Base-by-base conservation (phyloP, 2,113 vertebrate genomes). In the Paracanthobrama guichenoti region DNA sequence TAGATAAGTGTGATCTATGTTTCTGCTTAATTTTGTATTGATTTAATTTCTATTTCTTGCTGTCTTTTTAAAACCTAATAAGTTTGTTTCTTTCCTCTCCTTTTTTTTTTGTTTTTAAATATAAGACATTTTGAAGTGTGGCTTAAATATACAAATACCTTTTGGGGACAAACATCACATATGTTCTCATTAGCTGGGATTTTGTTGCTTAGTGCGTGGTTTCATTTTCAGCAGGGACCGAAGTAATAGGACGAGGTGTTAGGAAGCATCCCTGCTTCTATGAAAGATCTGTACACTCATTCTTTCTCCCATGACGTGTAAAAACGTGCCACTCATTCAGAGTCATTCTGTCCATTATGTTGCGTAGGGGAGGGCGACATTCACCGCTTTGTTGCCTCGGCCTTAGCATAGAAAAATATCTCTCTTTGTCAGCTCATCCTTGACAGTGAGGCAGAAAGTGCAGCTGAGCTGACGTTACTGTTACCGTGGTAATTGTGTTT, bases 401-500 rank as follows among this genome's bases (percentile, higher is more conserved):
- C 64, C 50, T 28, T 20, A 67, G 62, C 48, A 42, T 24, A 28
- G 83, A 57, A 46, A 24, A 79, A 59, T 60, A n/a, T 80, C 84
- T 81, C 75, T 46, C n/a, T 82, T 71, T 79, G 74, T 85, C 84
- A 83, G 76, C 60, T 50, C 35, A 59, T 78, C 81, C 60, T 81
- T 86, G 77, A 77, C 46, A 82, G 44, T 39, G 78, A 82, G 26
- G 62, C 77, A 66, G 74, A 46, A 83, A 67, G 67, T 57, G 35
- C 60, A 66, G 78, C 85, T 75, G 24, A 77, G 74, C 86, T 87
- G 55, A 82, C 69, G 73, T 74, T 89, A 76, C 86, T 60, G 53
- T 88, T 84, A 73, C 86, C 73, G 60, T 86, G 77, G 81, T 89
- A 89, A 87, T 89, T 89, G 81, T 85, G 84, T 84, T 87, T 86